Evolutionary conservation across 1,140 invertebrate species (phyloP).

Genomic region (Cryptotermes secundus): DNA sequence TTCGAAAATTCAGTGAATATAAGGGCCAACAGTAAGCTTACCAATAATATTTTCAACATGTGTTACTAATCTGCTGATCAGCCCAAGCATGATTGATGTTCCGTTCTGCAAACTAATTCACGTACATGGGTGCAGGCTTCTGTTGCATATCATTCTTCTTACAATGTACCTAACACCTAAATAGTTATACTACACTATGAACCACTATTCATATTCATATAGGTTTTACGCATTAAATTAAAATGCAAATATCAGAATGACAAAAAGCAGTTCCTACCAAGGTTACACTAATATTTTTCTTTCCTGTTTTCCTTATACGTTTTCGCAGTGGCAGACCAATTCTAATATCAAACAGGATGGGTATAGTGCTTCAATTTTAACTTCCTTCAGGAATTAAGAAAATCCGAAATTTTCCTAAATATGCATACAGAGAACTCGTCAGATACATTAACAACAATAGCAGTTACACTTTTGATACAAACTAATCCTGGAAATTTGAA

Average conservation of each 20-base stretch:
- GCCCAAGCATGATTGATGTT: background rate
- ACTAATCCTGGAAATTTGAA: background rate
- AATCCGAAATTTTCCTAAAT: background rate
- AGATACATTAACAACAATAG: background rate
- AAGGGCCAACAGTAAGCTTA: constrained; percentile 19
- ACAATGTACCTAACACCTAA: background rate
- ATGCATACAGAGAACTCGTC: too few species aligned
- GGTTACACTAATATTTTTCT: too few species aligned
- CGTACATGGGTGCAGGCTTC: background rate
- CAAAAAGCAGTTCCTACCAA: background rate
- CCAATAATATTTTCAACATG: constrained; percentile 27
- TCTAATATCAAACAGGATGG: background rate
- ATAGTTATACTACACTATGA: too few species aligned
- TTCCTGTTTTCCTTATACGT: background rate
- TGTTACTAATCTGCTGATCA: background rate
- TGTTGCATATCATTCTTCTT: background rate
- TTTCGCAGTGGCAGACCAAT: background rate
- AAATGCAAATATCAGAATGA: background rate
- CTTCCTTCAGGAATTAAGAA: background rate
- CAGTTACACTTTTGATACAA: background rate
- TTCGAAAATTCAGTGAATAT: too few species aligned
- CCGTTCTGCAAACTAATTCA: background rate
- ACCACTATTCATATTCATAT: too few species aligned
- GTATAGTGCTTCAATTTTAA: background rate
- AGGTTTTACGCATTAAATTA: too few species aligned